phyloP scores from a whole-genome alignment of 2,113 vertebrate genomes.

The Madoqua kirkii region DNA sequence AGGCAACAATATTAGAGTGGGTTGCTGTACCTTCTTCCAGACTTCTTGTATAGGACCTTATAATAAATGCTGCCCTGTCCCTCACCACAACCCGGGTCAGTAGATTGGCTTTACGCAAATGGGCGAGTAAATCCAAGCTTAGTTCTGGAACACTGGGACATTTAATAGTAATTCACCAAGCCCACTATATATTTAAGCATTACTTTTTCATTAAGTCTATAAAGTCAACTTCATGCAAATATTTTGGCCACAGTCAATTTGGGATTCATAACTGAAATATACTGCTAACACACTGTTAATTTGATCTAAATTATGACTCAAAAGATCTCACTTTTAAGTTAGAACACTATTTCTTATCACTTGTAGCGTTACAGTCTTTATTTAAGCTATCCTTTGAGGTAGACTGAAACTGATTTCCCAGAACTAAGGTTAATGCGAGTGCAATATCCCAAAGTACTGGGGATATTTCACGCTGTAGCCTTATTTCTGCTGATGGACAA shows the following conservation, averaged over 20 bases:
- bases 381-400: not conserved
- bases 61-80: not conserved
- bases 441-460: not conserved
- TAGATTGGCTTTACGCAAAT: not conserved
- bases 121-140: not conserved
- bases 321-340: conserved; percentile 25
- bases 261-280: not conserved
- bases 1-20: not conserved
- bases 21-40: not conserved
- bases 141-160: not conserved
- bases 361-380: not conserved
- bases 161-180: not conserved
- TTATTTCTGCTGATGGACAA: not conserved
- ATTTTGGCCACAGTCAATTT: not conserved
- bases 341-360: conserved; percentile 5
- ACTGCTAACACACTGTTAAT: not conserved
- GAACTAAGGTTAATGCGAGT: not conserved
- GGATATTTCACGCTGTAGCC: not conserved
- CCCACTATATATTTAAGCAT: not conserved
- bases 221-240: not conserved
- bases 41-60: not conserved
- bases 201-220: not conserved
- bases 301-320: conserved; percentile 17
- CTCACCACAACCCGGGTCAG: not conserved
- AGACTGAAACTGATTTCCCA: conserved; percentile 14